phyloP scores from a whole-genome alignment of 2,797 vertebrate genomes.

The Telmatherina bonti region DNA sequence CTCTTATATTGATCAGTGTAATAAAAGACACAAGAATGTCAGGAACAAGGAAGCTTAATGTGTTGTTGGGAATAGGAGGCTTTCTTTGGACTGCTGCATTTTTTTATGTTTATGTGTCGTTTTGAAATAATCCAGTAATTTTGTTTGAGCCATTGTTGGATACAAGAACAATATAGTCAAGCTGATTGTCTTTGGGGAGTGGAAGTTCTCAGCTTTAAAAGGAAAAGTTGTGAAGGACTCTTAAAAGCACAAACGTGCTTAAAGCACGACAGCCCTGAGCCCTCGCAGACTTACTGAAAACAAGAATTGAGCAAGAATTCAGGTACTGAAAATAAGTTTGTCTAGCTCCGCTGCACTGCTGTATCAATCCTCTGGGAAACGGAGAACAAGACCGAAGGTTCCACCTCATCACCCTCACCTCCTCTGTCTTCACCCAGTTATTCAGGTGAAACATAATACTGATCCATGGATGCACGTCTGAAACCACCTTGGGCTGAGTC shows the following conservation, averaged over 20 bases:
- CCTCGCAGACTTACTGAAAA: conserved; percentile 25
- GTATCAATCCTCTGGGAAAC: conserved; percentile 74
- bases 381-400: conserved; percentile 74
- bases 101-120: not conserved
- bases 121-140: not conserved
- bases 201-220: not conserved
- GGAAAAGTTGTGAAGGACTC: conserved; percentile 26
- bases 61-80: not conserved
- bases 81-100: not conserved
- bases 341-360: conserved; percentile 52
- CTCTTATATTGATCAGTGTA: conserved; percentile 3
- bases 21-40: conserved; percentile 10
- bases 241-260: conserved; percentile 36
- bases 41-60: not conserved
- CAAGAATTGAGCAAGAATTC: conserved; percentile 38
- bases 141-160: not conserved
- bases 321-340: conserved; percentile 54
- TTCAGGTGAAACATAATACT: conserved; percentile 61
- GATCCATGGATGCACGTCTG: conserved; percentile 16
- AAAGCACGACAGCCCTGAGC: conserved; percentile 32
- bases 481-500: conserved; percentile 11
- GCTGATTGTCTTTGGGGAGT: not conserved
- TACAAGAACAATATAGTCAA: not conserved
- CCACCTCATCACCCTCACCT: conserved; percentile 73
- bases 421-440: conserved; percentile 55